Evolutionary conservation across 2,797 vertebrate species (phyloP).

Genomic region (Rhinella marina): DNA sequence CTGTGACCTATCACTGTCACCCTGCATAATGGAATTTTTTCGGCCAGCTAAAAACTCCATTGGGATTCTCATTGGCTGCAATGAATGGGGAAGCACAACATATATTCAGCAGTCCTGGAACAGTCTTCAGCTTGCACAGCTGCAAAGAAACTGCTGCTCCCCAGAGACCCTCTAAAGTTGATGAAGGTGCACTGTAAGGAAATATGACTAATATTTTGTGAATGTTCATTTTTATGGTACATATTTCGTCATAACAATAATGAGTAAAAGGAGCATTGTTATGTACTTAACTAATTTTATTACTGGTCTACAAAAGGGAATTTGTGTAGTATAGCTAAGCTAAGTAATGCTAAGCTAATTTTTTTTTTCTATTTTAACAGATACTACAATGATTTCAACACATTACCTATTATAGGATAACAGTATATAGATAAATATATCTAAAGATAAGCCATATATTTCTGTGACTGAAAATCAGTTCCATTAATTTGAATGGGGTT

Average conservation of each 20-base stretch:
- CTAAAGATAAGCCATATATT: too few relatives aligned
- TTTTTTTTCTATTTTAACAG: not conserved
- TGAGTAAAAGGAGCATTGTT: slow-evolving; percentile 8
- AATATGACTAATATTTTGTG: slow-evolving; percentile 54
- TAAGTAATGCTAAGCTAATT: not conserved
- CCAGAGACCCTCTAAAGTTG: slow-evolving; percentile 37
- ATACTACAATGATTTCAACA: not conserved
- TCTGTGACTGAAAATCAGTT: too few relatives aligned
- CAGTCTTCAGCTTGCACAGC: slow-evolving; percentile 47
- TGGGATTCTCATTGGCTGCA: slow-evolving; percentile 58
- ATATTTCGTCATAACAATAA: slow-evolving; percentile 46
- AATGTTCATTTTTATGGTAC: slow-evolving; percentile 40
- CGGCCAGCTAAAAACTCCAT: slow-evolving; percentile 65
- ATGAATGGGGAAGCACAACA: slow-evolving; percentile 43
- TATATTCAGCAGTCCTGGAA: slow-evolving; percentile 56
- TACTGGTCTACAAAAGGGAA: slow-evolving; percentile 16
- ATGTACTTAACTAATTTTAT: slow-evolving; percentile 13
- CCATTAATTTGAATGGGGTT: too few relatives aligned
- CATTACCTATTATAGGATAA: not conserved
- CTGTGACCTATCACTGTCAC: slow-evolving; percentile 67
- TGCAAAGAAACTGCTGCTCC: slow-evolving; percentile 41
- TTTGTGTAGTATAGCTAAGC: not conserved
- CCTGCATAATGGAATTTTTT: slow-evolving; percentile 61
- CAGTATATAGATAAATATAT: too few relatives aligned
- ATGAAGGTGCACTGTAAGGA: slow-evolving; percentile 56